Evolutionary conservation across 2,888 invertebrate genomes (phyloP).

Genomic region (Tanytarsus gracilentus): DNA sequence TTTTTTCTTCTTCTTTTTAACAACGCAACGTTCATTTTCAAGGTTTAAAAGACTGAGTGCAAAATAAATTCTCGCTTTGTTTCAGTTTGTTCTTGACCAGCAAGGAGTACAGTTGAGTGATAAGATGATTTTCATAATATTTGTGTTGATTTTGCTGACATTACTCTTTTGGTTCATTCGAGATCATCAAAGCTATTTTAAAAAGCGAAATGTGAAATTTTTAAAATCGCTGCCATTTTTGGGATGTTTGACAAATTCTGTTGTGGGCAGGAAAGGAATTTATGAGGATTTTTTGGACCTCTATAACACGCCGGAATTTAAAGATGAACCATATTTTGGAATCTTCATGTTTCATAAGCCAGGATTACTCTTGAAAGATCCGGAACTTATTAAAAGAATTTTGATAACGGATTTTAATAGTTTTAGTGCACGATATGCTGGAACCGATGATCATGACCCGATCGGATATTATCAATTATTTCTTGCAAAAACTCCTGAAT

Average conservation of each 20-base stretch:
- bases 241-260: neutral
- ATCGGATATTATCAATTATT: constrained; percentile 43
- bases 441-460: constrained; percentile 34
- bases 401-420: constrained; percentile 44
- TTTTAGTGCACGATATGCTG: constrained; percentile 38
- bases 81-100: too few species aligned
- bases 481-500: constrained; percentile 41
- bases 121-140: neutral
- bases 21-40: too few species aligned
- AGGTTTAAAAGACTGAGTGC: too few species aligned
- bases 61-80: too few species aligned
- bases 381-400: constrained; percentile 43
- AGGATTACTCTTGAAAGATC: constrained; percentile 41
- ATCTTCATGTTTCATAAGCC: constrained; percentile 44
- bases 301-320: neutral
- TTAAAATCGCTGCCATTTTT: neutral
- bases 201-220: neutral
- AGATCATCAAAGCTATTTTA: constrained; percentile 9
- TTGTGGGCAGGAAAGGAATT: neutral
- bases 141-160: neutral
- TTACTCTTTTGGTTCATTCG: constrained; percentile 1
- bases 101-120: too few species aligned
- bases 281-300: neutral
- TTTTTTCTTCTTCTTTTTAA: too few species aligned
- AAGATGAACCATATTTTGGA: constrained; percentile 38